Base-by-base conservation (phyloP, 2,888 invertebrate genomes). In the Bombylius major region DNA sequence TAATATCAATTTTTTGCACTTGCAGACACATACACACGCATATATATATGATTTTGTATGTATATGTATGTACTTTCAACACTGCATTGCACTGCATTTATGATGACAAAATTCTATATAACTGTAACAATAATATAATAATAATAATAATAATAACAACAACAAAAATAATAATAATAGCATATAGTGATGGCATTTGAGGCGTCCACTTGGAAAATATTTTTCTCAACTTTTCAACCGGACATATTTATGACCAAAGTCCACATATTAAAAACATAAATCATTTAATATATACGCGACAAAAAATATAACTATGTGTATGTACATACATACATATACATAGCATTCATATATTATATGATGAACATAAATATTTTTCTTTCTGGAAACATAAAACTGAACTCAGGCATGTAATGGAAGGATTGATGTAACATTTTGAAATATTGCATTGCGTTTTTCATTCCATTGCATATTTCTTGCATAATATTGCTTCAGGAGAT, bases 231-330 rank as follows among this genome's bases (percentile, higher is more conserved):
- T 51, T 56, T 34, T 36, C 47, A 47, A 49, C 48, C 51, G 55
- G 55, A 56, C 51, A 56, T 56, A 56, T 56, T 56, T 56, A 56
- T 51, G 55, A 56, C 56, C 56, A 53, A 56, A 52, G 57, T 59
- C 57, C 59, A 57, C 56, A 59, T 59, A 59, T 59, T 59, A 57
- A 59, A 50, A 53, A 54, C 54, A 59, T 59, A 59, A 59, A 59
- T 59, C 59, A 59, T 42, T 42, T 42, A 42, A 42, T 42, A 42
- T 42, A 42, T 55, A 23, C 23, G 39, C 11, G 39, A 7, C 7
- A 11, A 42, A 8, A 11, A 11, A 11, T 11, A 42, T 36, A 36
- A 1, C 9, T 36, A 36, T 4, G 4, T 6, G 8, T 36, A 36
- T 4, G 4, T 36, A 36, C 36, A 36, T 36, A 36, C 36, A 36